A percentile compares a stretch with the other conserved stretches of the same genome.
phyloP scores from a whole-genome alignment of 1,140 invertebrate species.

The Drosophila repleta region DNA sequence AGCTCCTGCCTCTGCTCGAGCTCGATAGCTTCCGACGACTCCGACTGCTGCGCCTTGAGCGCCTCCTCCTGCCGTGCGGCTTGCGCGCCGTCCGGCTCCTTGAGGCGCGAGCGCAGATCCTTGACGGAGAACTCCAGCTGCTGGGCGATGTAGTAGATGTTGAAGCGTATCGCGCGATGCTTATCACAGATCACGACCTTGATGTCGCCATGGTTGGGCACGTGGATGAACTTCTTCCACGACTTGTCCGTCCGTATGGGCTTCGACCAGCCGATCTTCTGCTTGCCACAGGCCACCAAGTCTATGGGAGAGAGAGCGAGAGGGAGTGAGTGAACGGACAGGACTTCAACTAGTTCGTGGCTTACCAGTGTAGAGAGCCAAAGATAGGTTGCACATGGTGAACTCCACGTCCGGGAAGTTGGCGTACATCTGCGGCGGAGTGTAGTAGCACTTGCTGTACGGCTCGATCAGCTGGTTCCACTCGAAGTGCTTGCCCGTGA shows the following conservation, averaged over 20 bases:
- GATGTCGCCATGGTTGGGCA: slow-evolving; percentile 88
- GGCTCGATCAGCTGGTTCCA: slow-evolving; percentile 72
- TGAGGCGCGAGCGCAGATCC: slow-evolving; percentile 71
- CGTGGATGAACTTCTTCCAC: slow-evolving; percentile 88
- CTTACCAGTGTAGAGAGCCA: slow-evolving; percentile 63
- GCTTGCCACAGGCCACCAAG: slow-evolving; percentile 25
- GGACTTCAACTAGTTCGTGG: background rate
- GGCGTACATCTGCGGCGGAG: slow-evolving; percentile 75
- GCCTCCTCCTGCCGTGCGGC: background rate
- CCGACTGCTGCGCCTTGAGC: background rate
- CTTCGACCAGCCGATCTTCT: slow-evolving; percentile 84
- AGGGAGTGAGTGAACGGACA: background rate
- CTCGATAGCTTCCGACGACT: background rate
- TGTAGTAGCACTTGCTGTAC: slow-evolving; percentile 73
- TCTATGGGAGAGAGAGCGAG: background rate
- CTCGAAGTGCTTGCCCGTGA: slow-evolving; percentile 71
- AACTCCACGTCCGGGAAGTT: slow-evolving; percentile 80
- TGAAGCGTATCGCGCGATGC: slow-evolving; percentile 71
- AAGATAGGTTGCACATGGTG: slow-evolving; percentile 72
- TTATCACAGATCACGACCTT: slow-evolving; percentile 87
- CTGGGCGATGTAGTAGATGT: slow-evolving; percentile 76
- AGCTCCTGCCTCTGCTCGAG: background rate
- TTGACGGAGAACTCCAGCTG: slow-evolving; percentile 80
- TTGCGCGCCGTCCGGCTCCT: slow-evolving; percentile 40
- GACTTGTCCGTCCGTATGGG: slow-evolving; percentile 84